phyloP scores from a whole-genome alignment of 1,140 invertebrate genomes.

The Hyles euphorbiae region DNA sequence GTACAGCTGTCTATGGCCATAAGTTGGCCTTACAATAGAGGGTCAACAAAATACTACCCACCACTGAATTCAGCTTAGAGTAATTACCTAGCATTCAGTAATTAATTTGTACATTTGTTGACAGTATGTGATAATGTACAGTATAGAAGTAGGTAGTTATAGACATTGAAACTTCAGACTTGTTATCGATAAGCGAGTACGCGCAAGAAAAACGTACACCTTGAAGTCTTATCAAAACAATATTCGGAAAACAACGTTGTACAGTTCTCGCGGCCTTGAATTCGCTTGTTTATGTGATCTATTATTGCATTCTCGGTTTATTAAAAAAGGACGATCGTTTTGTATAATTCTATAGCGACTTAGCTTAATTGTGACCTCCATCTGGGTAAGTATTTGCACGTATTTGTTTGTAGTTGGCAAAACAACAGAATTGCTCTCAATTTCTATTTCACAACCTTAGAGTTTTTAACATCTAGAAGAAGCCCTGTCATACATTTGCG shows the following conservation, averaged over 20 bases:
- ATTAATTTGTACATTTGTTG: too few relatives aligned
- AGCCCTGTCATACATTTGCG: too few relatives aligned
- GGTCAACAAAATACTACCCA: too few relatives aligned
- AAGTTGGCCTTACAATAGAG: too few relatives aligned
- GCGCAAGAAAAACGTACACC: slow-evolving; percentile 35
- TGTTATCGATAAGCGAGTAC: slow-evolving; percentile 37
- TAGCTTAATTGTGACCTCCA: background rate
- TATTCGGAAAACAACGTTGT: slow-evolving; percentile 44
- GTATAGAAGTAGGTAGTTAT: background rate
- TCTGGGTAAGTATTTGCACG: too few relatives aligned
- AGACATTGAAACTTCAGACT: slow-evolving; percentile 26
- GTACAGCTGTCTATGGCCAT: too few relatives aligned
- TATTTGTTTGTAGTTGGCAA: too few relatives aligned
- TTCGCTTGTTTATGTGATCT: slow-evolving; percentile 27
- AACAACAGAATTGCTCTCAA: too few relatives aligned
- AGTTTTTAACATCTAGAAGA: too few relatives aligned
- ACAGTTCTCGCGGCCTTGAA: slow-evolving; percentile 34
- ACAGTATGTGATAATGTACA: background rate
- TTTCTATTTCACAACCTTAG: too few relatives aligned
- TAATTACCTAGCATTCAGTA: too few relatives aligned
- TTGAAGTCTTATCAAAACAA: slow-evolving; percentile 56
- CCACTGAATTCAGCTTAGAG: too few relatives aligned
- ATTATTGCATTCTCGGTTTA: slow-evolving; percentile 13
- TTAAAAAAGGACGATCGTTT: background rate
- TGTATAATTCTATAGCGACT: slow-evolving; percentile 1